phyloP scores from a whole-genome alignment of 2,888 invertebrate species.

The Girardia tigrina region DNA sequence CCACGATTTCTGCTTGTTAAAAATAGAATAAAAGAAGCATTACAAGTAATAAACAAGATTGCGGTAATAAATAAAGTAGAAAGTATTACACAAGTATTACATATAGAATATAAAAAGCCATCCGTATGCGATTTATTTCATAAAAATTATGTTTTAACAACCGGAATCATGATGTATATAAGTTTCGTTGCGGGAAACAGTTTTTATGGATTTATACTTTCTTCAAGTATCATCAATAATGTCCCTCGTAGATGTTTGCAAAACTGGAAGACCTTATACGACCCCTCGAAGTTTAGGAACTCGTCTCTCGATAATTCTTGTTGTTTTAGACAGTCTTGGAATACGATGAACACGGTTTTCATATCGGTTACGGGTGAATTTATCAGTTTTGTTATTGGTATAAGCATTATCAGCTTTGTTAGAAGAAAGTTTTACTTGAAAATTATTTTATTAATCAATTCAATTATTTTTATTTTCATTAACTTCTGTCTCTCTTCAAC shows the following conservation, averaged over 20 bases:
- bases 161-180: background rate
- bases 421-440: background rate
- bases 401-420: background rate
- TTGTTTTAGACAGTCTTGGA: background rate
- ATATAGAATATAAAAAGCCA: background rate
- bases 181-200: background rate
- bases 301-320: background rate
- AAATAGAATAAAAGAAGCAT: background rate
- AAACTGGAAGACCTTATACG: background rate
- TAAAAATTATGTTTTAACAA: background rate
- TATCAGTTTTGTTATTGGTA: background rate
- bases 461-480: background rate
- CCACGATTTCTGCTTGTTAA: background rate
- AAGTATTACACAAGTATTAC: background rate
- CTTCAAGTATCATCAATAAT: background rate
- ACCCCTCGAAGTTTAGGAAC: background rate
- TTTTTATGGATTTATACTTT: background rate
- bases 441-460: background rate
- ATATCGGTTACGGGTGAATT: background rate
- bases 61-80: background rate
- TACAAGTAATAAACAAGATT: background rate
- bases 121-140: background rate
- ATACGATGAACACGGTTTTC: constrained; percentile 18
- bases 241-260: background rate
- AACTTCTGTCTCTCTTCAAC: background rate